phyloP scores from a whole-genome alignment of 2,888 invertebrate species.

The Rhabditoides inermis region DNA sequence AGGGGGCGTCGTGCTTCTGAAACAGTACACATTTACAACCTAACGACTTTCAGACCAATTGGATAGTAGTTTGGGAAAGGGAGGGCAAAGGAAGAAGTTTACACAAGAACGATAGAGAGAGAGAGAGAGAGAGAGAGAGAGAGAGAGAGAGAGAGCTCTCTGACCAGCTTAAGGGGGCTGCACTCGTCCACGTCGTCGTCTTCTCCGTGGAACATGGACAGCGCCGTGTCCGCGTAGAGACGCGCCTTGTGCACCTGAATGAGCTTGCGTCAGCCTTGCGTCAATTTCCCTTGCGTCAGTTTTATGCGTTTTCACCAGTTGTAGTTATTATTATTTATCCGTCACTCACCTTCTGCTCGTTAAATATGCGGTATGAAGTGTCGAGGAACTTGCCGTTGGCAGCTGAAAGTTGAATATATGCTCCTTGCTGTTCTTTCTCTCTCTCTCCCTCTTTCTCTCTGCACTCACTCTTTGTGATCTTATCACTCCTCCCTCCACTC shows the following conservation, averaged over 20 bases:
- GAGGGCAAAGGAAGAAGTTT: no score
- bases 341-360: slow-evolving; percentile 36
- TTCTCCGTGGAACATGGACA: no score
- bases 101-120: no score
- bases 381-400: slow-evolving; percentile 37
- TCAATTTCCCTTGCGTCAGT: no score
- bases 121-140: no score
- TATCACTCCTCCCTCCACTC: slow-evolving; percentile 5
- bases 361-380: slow-evolving; percentile 35
- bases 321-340: no score
- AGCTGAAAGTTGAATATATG: slow-evolving; percentile 10
- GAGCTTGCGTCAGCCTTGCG: no score
- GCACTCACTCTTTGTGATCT: slow-evolving; percentile 5
- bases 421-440: background rate
- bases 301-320: no score
- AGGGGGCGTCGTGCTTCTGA: slow-evolving; percentile 8
- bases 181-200: slow-evolving; percentile 23
- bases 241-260: slow-evolving; percentile 30
- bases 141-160: no score
- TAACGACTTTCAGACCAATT: no score
- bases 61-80: no score
- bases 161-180: slow-evolving; percentile 25
- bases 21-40: no score
- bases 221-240: slow-evolving; percentile 14
- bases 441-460: slow-evolving; percentile 12